Percentiles rank a stretch among this genome's conserved stretches.
Evolutionary conservation across 2,888 invertebrate species (phyloP).

Genomic region (Torymus tubicola): DNA sequence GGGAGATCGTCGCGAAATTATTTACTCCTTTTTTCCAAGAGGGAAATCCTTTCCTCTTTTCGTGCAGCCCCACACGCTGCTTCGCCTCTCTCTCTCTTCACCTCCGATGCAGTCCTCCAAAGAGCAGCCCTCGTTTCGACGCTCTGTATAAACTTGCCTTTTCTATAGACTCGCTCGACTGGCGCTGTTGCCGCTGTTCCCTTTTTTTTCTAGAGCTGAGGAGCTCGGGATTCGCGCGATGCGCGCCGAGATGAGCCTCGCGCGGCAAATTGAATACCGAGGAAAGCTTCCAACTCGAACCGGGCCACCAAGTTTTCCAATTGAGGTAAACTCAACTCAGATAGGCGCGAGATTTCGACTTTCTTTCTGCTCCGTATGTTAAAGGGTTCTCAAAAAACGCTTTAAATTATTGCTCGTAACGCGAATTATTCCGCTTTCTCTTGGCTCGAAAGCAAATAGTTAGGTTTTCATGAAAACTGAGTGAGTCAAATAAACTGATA

Average conservation of each 20-base stretch:
- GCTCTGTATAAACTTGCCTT: constrained; percentile 26
- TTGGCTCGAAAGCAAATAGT: no score
- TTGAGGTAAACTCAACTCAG: constrained; percentile 6
- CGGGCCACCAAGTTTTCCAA: constrained; percentile 31
- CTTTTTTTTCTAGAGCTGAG: background rate
- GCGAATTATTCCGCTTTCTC: no score
- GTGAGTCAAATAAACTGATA: no score
- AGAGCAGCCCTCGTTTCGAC: no score
- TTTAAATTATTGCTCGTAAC: no score
- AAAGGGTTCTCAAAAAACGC: no score
- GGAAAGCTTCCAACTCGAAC: constrained; percentile 10
- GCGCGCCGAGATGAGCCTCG: no score
- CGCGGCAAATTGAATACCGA: constrained; percentile 19
- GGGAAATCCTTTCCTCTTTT: constrained; percentile 33
- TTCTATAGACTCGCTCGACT: constrained; percentile 12
- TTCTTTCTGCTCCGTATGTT: constrained; percentile 5
- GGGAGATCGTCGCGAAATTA: constrained; percentile 60
- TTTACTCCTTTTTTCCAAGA: constrained; percentile 27
- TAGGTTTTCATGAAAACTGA: no score
- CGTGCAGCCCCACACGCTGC: constrained; percentile 5
- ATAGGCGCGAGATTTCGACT: background rate
- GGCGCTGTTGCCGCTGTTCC: background rate
- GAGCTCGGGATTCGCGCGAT: background rate
- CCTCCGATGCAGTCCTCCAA: background rate
- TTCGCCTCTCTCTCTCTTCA: no score